These are phyloP conservation scores for Diadromus collaris DNA, from an alignment of 2,888 invertebrate genomes.

Conservation along the genomic window DNA sequence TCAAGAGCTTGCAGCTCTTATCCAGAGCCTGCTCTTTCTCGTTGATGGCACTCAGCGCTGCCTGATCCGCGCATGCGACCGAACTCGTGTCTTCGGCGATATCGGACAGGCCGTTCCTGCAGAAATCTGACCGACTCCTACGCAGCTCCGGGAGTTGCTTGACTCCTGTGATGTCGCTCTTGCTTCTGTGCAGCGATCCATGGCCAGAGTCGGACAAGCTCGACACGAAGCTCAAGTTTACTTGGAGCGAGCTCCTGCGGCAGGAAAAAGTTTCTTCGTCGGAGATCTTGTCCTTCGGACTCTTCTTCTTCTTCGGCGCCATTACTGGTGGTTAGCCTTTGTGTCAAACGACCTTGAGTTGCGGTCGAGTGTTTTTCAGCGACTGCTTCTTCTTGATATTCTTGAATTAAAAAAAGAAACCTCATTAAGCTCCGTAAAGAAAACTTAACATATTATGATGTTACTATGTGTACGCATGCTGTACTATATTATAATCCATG, in stretches of 20 bases:
- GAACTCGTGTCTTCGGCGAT: constrained; percentile 23
- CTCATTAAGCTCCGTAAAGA: not conserved
- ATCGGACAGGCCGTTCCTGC: not conserved
- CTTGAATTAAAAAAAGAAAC: not conserved
- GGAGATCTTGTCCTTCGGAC: not conserved
- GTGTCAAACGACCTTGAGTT: not conserved
- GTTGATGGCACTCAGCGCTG: constrained; percentile 48
- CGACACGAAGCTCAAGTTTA: constrained; percentile 72
- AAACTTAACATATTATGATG: no score
- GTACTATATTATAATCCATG: no score
- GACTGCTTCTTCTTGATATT: not conserved
- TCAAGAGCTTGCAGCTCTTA: constrained; percentile 66
- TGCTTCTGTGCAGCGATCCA: constrained; percentile 56
- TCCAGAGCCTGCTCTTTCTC: constrained; percentile 63
- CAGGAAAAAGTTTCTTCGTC: constrained; percentile 18
- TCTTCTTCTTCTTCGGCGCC: constrained; percentile 25
- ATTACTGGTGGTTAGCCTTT: constrained; percentile 1
- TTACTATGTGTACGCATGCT: no score
- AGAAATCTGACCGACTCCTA: not conserved
- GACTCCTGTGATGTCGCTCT: constrained; percentile 28
- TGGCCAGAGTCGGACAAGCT: constrained; percentile 67
- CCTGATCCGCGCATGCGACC: constrained; percentile 6
- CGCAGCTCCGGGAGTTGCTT: not conserved
- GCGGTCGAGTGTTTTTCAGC: no score
- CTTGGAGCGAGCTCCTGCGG: constrained; percentile 71